Evolutionary conservation across 2,113 vertebrate genomes (phyloP).

Genomic region (Stegastes partitus): DNA sequence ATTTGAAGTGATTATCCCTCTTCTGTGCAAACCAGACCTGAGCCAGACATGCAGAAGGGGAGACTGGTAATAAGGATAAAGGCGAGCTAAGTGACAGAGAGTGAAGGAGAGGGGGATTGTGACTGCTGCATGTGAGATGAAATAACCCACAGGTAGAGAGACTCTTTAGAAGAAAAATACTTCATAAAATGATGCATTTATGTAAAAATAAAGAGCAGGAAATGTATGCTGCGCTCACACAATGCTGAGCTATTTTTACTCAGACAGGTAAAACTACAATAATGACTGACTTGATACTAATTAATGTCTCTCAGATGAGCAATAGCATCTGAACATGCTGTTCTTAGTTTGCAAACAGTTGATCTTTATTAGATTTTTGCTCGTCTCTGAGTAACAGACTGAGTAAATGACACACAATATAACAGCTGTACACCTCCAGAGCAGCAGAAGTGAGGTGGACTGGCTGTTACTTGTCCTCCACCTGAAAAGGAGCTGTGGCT

Average conservation of each 20-base stretch:
- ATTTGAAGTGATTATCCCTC: not conserved
- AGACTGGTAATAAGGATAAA: slow-evolving; percentile 15
- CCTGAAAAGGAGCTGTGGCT: too few relatives aligned
- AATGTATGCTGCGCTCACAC: not conserved
- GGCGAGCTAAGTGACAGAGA: not conserved
- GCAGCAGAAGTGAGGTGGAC: too few relatives aligned
- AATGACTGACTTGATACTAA: not conserved
- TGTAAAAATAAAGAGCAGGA: slow-evolving; percentile 1
- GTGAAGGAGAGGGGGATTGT: not conserved
- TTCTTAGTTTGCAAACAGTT: too few relatives aligned
- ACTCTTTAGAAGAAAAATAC: slow-evolving; percentile 3
- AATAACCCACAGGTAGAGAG: slow-evolving; percentile 14
- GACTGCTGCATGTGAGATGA: slow-evolving; percentile 12
- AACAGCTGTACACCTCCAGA: too few relatives aligned
- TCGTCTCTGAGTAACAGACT: too few relatives aligned
- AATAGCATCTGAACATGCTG: too few relatives aligned
- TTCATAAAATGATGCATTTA: not conserved
- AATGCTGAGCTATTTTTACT: slow-evolving; percentile 50
- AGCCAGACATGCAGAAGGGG: slow-evolving; percentile 10
- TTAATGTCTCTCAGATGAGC: not conserved
- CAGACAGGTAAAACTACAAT: slow-evolving; percentile 28
- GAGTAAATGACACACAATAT: too few relatives aligned
- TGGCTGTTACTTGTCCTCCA: too few relatives aligned
- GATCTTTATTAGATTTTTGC: too few relatives aligned
- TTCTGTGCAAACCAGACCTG: not conserved